Evolutionary conservation across 2,888 invertebrate genomes (phyloP), one percentile per base, ranked within the genome.

Genomic region (Cepaea hortensis): DNA sequence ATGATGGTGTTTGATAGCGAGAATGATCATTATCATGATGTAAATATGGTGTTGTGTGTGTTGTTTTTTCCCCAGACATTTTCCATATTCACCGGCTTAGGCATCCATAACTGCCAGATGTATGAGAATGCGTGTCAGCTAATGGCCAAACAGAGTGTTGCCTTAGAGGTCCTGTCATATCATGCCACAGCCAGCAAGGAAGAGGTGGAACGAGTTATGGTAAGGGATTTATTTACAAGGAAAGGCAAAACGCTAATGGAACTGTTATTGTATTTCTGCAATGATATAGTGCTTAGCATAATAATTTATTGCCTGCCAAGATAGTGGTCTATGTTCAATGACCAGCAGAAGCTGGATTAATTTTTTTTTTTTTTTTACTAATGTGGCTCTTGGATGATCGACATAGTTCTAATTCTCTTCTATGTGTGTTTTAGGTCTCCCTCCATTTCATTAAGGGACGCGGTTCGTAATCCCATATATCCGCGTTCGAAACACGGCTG

Each of bases 81-180:
- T 94, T 98, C 98, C 35, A 98, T 98, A 90, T 99, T 98, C 94
- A 98, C 98, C 94, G 98, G 98, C 1, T 96, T 98, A 20, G 98
- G 98, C 11, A 98, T 99, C 89, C 98, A 99, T 95, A 98, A 98
- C 94, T 98, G 98, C 5, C 98, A 98, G 94, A 98, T 98, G 97
- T 98, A 98, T 94, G 98, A 98, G 94, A 98, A 98, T 91, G 98
- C 98, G 6, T 98, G 98, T 94, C 97, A 97, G 93, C 95, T 98
- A 88, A 98, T 98, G 98, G 98, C 98, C 0, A 98, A 98, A 93
- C 98, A 98, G 94, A 98, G 98, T 95, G 98, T 98, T 73, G 98
- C 98, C 0, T 95, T 99, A 83, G 98, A 99, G 95, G 98, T 98
- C 93, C 95, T 99, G 82, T 98, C 98, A 15, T 99, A 98, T 95